Evolutionary conservation across 2,797 vertebrate species (phyloP).

Genomic region (Chelon labrosus): DNA sequence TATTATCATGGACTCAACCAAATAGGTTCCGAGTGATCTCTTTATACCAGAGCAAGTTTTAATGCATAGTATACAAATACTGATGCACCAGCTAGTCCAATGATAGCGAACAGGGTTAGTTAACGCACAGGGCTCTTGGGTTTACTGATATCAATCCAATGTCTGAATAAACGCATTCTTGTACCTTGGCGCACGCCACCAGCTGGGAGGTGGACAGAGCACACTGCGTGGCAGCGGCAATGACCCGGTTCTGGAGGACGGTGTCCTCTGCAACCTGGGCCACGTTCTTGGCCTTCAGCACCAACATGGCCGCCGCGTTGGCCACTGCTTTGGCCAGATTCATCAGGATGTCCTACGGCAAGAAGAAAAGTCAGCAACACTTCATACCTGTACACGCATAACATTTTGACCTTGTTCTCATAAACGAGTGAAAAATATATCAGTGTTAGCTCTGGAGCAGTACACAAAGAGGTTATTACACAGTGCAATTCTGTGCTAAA

Average conservation of each 20-base stretch:
- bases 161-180: background rate
- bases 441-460: background rate
- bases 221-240: conserved; percentile 97
- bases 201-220: conserved; percentile 98
- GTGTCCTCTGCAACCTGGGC: conserved; percentile 96
- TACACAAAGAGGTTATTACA: background rate
- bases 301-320: conserved; percentile 97
- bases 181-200: conserved; percentile 97
- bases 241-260: conserved; percentile 95
- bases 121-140: background rate
- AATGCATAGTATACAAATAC: conserved; percentile 4
- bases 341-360: conserved; percentile 93
- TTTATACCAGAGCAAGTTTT: background rate
- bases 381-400: background rate
- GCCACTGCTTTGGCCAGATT: conserved; percentile 98
- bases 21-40: background rate
- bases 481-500: background rate
- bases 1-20: background rate
- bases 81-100: background rate
- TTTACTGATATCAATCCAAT: background rate
- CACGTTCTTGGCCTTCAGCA: conserved; percentile 97
- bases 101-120: too few relatives aligned
- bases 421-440: background rate
- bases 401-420: background rate
- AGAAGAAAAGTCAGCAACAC: conserved; percentile 11